Evolutionary conservation across 2,113 vertebrate genomes (phyloP).

Genomic region (Benitochromis conjunctus): DNA sequence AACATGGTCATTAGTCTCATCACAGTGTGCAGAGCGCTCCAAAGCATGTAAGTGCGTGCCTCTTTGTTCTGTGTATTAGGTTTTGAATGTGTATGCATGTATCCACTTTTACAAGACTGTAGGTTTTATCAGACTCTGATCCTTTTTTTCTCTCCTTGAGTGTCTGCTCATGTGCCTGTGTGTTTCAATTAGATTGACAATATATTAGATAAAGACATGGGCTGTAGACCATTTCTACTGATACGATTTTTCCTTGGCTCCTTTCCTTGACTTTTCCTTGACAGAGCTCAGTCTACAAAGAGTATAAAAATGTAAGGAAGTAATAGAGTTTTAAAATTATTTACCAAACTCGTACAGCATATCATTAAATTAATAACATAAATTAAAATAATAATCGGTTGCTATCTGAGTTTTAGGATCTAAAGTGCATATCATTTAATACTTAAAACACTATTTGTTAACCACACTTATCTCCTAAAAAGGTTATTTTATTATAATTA

Average conservation of each 20-base stretch:
- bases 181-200: neutral
- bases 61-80: neutral
- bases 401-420: neutral
- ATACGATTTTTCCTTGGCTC: neutral
- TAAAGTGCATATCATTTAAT: neutral
- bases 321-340: neutral
- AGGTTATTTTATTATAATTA: neutral
- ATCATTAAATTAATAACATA: neutral
- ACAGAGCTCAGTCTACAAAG: neutral
- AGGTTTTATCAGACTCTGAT: neutral
- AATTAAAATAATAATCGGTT: neutral
- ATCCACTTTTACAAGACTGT: neutral
- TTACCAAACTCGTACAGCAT: neutral
- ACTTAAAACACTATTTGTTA: neutral
- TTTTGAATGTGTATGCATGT: neutral
- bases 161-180: neutral
- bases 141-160: neutral
- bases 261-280: neutral
- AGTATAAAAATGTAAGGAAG: neutral
- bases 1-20: constrained; percentile 14
- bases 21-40: neutral
- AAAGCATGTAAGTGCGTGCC: neutral
- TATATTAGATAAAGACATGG: neutral
- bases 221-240: neutral
- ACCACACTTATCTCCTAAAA: neutral